phyloP scores from a whole-genome alignment of 2,797 vertebrate genomes.

The Danio kyathit region DNA sequence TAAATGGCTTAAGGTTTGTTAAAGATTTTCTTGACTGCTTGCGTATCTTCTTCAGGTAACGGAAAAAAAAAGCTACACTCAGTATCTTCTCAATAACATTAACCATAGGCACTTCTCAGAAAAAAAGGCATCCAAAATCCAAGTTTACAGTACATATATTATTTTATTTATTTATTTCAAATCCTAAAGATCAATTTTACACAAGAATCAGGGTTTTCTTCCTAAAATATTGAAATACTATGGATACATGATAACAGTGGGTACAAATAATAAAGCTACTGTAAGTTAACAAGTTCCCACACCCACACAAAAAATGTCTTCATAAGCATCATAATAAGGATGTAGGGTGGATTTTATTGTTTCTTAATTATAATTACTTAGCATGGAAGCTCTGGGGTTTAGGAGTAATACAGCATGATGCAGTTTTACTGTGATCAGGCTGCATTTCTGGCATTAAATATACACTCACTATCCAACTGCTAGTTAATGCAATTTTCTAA shows the following conservation, averaged over 20 bases:
- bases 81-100: not conserved
- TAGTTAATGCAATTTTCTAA: too few species aligned
- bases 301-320: too few species aligned
- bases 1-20: not conserved
- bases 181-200: not conserved
- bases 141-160: slow-evolving; percentile 1
- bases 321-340: not conserved
- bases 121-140: not conserved
- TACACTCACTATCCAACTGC: too few species aligned
- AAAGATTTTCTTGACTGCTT: not conserved
- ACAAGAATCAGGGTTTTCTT: too few species aligned
- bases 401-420: not conserved
- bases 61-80: not conserved
- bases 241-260: not conserved
- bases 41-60: slow-evolving; percentile 5
- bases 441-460: not conserved
- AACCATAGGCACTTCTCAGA: not conserved
- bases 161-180: too few species aligned
- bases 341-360: not conserved
- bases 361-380: too few species aligned
- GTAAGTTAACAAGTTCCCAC: too few species aligned
- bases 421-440: not conserved
- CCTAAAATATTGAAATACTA: not conserved
- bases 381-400: too few species aligned
- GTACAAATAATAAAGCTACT: not conserved